phyloP scores from a whole-genome alignment of 2,888 invertebrate species.

The Galerucella pusilla region DNA sequence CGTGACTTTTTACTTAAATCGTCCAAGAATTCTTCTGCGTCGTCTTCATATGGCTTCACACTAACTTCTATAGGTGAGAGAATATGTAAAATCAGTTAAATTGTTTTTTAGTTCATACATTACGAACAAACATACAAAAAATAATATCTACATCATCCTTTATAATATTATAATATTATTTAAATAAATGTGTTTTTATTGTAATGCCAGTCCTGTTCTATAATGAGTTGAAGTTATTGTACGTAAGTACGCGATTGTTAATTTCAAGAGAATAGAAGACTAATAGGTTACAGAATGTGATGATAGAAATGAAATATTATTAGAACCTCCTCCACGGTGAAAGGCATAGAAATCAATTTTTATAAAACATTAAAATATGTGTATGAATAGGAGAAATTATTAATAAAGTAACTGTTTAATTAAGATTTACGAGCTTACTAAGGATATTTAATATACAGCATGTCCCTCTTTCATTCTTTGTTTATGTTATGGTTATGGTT shows the following conservation, averaged over 20 bases:
- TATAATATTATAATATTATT: too few species aligned
- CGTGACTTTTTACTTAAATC: too few species aligned
- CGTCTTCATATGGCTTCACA: too few species aligned
- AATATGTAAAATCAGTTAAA: too few species aligned
- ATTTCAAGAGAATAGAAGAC: slow-evolving; percentile 27
- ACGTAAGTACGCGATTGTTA: slow-evolving; percentile 27
- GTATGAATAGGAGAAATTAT: slow-evolving; percentile 1
- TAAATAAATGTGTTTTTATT: too few species aligned
- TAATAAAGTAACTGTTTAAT: neutral
- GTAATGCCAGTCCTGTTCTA: neutral
- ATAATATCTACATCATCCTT: too few species aligned
- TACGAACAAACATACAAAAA: too few species aligned
- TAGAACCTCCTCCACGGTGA: slow-evolving; percentile 24
- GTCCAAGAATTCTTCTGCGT: too few species aligned
- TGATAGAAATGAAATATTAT: slow-evolving; percentile 27
- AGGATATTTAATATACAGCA: neutral
- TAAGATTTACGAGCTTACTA: neutral
- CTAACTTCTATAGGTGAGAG: too few species aligned
- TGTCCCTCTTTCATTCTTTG: neutral
- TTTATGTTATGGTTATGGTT: too few species aligned
- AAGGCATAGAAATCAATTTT: slow-evolving; percentile 22
- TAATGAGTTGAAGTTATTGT: slow-evolving; percentile 2
- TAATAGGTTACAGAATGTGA: slow-evolving; percentile 28
- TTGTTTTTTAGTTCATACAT: too few species aligned
- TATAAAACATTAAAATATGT: neutral